phyloP scores from a whole-genome alignment of 2,797 vertebrate genomes.

The Neosilurus hyrtlii region DNA sequence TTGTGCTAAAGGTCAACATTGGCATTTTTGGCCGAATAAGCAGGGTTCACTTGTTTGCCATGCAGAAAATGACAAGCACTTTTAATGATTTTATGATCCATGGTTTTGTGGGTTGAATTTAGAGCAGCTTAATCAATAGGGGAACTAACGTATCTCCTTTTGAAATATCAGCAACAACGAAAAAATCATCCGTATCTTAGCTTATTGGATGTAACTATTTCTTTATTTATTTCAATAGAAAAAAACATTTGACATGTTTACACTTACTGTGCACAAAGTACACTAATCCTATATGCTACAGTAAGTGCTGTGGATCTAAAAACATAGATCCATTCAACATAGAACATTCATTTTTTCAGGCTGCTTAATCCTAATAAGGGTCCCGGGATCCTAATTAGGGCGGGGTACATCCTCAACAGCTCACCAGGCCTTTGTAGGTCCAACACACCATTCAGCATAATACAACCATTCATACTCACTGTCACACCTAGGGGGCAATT shows the following conservation, averaged over 20 bases:
- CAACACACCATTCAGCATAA: too few species aligned
- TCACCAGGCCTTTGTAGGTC: too few species aligned
- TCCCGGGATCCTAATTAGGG: too few species aligned
- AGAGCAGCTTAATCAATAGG: constrained; percentile 8
- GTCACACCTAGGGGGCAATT: too few species aligned
- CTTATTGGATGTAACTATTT: not conserved
- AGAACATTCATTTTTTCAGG: too few species aligned
- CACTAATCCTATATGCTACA: not conserved
- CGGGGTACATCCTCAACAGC: too few species aligned
- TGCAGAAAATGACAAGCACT: constrained; percentile 10
- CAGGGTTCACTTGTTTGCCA: constrained; percentile 16
- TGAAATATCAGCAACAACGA: not conserved
- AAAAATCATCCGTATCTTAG: not conserved
- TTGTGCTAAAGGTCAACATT: constrained; percentile 4
- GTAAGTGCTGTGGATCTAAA: too few species aligned
- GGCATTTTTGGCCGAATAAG: constrained; percentile 12
- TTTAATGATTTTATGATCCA: constrained; percentile 32
- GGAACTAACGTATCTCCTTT: not conserved
- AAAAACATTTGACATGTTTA: too few species aligned
- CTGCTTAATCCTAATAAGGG: too few species aligned
- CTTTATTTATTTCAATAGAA: too few species aligned
- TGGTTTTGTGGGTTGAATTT: constrained; percentile 3
- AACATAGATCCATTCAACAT: too few species aligned
- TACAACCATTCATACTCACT: too few species aligned
- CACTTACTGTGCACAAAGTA: not conserved